phyloP scores from a whole-genome alignment of 2,113 vertebrate genomes.

The Sander vitreus region DNA sequence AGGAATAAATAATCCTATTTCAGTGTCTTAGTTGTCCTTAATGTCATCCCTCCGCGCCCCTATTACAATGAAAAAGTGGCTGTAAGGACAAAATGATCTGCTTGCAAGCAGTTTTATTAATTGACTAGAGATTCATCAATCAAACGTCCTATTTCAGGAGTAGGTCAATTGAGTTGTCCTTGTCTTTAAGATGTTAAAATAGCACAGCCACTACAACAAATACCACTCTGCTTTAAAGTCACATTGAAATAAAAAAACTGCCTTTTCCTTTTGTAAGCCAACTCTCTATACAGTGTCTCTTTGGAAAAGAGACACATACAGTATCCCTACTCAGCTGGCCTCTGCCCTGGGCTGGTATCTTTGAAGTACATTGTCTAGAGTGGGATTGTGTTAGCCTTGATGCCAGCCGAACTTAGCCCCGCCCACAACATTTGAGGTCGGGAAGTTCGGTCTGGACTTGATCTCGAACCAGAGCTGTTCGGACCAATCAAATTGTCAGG shows the following conservation, averaged over 20 bases:
- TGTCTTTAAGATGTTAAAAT: slow-evolving; percentile 20
- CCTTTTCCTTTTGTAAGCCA: neutral
- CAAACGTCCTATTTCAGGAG: neutral
- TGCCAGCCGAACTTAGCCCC: no score
- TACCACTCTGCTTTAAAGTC: neutral
- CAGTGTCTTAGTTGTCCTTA: slow-evolving; percentile 4
- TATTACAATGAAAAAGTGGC: slow-evolving; percentile 27
- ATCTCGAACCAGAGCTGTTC: no score
- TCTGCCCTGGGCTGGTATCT: no score
- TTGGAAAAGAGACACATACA: no score
- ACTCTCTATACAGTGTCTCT: neutral
- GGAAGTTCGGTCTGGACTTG: no score
- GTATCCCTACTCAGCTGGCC: no score
- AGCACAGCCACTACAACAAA: neutral
- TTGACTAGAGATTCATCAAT: slow-evolving; percentile 26
- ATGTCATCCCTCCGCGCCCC: neutral
- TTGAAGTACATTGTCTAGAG: no score
- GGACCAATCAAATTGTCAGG: no score
- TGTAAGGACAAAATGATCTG: slow-evolving; percentile 41
- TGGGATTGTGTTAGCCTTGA: no score
- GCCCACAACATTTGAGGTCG: no score
- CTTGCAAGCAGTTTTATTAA: slow-evolving; percentile 35
- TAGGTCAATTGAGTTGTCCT: slow-evolving; percentile 1
- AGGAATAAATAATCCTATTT: slow-evolving; percentile 26
- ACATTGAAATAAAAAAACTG: neutral